Percentiles rank a stretch among this genome's conserved stretches.
Evolutionary conservation across 2,113 vertebrate species (phyloP).

Genomic region (Panthera leo): DNA sequence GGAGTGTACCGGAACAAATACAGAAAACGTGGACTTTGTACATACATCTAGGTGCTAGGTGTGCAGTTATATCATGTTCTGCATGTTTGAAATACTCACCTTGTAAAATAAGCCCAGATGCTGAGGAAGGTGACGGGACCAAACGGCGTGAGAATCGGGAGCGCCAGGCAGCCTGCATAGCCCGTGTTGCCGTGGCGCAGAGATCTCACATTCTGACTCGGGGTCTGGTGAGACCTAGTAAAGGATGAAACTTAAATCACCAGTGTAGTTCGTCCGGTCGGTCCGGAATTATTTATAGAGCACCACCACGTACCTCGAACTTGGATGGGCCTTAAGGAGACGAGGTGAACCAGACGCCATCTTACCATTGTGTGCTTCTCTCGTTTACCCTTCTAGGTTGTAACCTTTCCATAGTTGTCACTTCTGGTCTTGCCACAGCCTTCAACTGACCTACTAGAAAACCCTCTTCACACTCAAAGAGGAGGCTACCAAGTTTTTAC

Average conservation of each 20-base stretch:
- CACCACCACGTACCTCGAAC: no score
- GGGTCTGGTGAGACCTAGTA: neutral
- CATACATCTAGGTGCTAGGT: neutral
- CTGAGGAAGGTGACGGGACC: no score
- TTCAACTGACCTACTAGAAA: neutral
- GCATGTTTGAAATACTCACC: neutral
- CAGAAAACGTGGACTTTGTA: neutral
- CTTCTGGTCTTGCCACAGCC: neutral
- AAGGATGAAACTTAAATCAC: neutral
- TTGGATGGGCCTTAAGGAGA: neutral
- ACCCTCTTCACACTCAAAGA: neutral
- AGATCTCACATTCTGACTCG: neutral
- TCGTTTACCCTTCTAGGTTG: rapidly evolving
- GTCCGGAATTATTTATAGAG: neutral
- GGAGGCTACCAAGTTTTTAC: neutral
- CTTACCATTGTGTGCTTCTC: neutral
- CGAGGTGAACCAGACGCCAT: neutral
- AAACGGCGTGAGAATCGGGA: rapidly evolving
- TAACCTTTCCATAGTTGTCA: no score
- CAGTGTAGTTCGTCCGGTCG: neutral
- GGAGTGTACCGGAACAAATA: neutral
- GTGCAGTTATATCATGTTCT: neutral
- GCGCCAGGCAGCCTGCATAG: no score
- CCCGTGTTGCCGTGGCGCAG: rapidly evolving
- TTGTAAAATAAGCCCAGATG: no score